Evolutionary conservation across 2,888 invertebrate species (phyloP).

Genomic region (Amaurobius ferox): DNA sequence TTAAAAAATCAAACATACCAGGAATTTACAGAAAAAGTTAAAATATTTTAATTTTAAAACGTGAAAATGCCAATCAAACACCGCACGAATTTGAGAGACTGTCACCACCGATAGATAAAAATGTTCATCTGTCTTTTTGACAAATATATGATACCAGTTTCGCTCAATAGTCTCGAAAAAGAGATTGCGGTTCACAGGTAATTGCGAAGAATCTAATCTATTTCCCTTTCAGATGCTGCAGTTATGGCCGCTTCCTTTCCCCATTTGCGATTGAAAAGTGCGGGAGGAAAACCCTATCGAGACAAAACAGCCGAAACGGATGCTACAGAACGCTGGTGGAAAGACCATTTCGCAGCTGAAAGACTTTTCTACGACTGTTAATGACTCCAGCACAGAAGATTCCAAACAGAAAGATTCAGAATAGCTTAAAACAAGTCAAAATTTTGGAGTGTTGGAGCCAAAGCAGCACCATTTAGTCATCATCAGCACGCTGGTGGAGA

Average conservation of each 20-base stretch:
- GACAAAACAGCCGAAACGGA: conserved; percentile 6
- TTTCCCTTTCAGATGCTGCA: neutral
- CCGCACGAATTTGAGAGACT: neutral
- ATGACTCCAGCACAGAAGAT: neutral
- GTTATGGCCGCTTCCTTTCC: neutral
- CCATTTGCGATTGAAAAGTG: conserved; percentile 3
- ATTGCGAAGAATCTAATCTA: conserved; percentile 14
- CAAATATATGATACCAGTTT: neutral
- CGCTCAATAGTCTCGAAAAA: neutral
- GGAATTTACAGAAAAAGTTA: too few species aligned
- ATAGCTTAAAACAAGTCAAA: conserved; percentile 14
- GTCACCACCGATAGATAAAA: neutral
- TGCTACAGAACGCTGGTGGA: neutral
- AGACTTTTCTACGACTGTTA: conserved; percentile 16
- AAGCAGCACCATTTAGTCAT: conserved; percentile 8
- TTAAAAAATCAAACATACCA: too few species aligned
- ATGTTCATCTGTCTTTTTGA: neutral
- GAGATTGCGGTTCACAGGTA: neutral
- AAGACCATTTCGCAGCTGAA: conserved; percentile 2
- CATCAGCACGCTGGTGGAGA: neutral
- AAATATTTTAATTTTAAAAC: too few species aligned
- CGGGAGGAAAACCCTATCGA: conserved; percentile 2
- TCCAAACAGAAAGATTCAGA: conserved; percentile 8
- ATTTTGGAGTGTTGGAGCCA: neutral
- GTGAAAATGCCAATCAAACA: neutral